Evolutionary conservation across 1,140 invertebrate genomes (phyloP).

Genomic region (Aphis craccivora): DNA sequence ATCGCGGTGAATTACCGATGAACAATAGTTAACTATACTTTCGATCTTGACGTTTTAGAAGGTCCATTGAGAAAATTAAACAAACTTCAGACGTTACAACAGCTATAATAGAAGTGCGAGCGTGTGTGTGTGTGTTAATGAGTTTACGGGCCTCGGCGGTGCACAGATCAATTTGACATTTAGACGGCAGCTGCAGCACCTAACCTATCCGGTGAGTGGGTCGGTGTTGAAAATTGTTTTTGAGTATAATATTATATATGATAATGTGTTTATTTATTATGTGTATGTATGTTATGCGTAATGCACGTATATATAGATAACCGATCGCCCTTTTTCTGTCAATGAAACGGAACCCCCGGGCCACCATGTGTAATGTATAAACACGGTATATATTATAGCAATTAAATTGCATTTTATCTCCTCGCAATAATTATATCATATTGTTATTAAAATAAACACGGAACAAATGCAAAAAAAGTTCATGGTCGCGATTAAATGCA

Average conservation of each 20-base stretch:
- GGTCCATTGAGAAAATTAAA: conserved; percentile 1
- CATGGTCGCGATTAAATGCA: conserved; percentile 8
- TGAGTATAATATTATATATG: no score
- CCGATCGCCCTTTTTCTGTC: conserved; percentile 15
- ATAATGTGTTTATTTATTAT: neutral
- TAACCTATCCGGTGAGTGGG: neutral
- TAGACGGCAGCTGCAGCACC: neutral
- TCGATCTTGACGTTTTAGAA: conserved; percentile 26
- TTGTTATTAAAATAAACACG: conserved; percentile 31
- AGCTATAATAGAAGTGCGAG: neutral
- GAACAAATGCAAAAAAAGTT: conserved; percentile 36
- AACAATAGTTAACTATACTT: neutral
- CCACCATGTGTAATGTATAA: neutral
- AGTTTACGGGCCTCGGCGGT: neutral
- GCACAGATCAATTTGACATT: conserved; percentile 14
- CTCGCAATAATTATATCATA: neutral
- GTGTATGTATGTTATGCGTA: neutral
- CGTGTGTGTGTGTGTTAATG: neutral
- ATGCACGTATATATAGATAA: neutral
- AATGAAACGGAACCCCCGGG: neutral
- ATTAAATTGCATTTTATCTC: conserved; percentile 7
- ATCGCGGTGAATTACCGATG: neutral
- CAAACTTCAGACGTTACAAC: neutral
- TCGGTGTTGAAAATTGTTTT: neutral
- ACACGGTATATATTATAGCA: neutral